Evolutionary conservation across 2,888 invertebrate genomes (phyloP), one percentile per base, ranked within the genome.

Genomic region (Sesamia inferens): DNA sequence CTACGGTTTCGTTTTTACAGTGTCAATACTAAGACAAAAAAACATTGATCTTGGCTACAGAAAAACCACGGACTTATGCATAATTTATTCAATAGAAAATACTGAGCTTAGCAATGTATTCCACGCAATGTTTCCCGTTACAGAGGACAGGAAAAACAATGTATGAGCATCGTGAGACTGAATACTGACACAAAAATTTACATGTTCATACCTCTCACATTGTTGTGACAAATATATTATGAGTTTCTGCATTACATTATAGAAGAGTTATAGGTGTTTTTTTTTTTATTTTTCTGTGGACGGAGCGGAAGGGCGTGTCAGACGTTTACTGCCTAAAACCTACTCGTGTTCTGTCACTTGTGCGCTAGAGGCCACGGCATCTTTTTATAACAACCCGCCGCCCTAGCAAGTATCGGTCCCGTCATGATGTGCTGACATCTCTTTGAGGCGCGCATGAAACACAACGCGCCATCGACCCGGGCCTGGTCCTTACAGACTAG

Each of bases 81-180:
- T 74, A 67, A 76, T 71, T 73, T 64, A 84, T 83, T 72, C 47
- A 13, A 68, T 61, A 68, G n/a, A 66, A 69, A 84, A 76, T 62
- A 57, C 57, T 19, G n/a, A 61, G 65, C 54, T 78, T 70, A 72
- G 57, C 39, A 68, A 31, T 22, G 44, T 68, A 61, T 79, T 65
- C n/a, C 11, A 11, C 58, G 63, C 62, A 71, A 59, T 77, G 61
- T 69, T 59, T 11, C 19, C 61, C 47, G 59, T 68, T 74, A 70
- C 59, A 47, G 59, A 14, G n/a, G 54, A 48, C 57, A 51, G 47
- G 51, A 62, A 62, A 82, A 68, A 69, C 48, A 71, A 72, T 71
- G 51, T 64, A 61, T n/a, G 44, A 57, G 64, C 10, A 61, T 39
- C 64, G 4, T 1, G 67, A 51, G 71, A 19, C n/a, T 14, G 31